Evolutionary conservation across 2,797 vertebrate genomes (phyloP), one percentile per base, ranked within the genome.

Genomic region (Zalophus californianus): DNA sequence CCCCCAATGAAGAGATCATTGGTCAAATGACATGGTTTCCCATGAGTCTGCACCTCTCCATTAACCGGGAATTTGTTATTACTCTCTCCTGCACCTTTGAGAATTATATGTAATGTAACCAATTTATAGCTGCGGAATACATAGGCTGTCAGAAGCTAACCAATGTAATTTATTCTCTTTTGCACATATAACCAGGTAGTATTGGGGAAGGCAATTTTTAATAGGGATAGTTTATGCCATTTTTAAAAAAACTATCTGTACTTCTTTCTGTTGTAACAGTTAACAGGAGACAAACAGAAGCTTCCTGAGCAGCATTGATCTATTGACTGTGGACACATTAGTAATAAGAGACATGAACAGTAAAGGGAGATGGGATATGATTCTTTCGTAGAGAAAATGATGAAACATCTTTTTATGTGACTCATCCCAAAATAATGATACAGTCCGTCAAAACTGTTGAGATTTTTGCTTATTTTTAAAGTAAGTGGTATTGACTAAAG

Each of bases 31-130:
- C 50, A 9, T 32, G 60, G 41, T 66, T 95, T 98, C 98, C 97
- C 97, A 44, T 48, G 94, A 96, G 96, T 94, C 62, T 96, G 13
- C 20, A 70, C 90, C 98, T 98, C 97, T 98, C 97, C 85, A n/a
- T 97, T 98, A 90, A 97, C 77, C 38, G 97, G 97, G 96, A 97
- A 97, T 98, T 97, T 94, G 70, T 88, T 78, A 98, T 54, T 95
- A 95, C 93, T 68, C 44, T 98, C 78, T 96, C 82, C 82, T 97
- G 58, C 73, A 97, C 96, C 97, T 98, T 90, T 0, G 90, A 94
- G 97, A 98, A 88, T 97, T 96, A 94, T 91, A 97, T 98, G 98
- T 98, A 98, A 98, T 66, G 35, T 52, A 80, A 83, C 54, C 66
- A 92, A 82, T 72, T 82, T 92, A 90, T 0, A 0, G 97, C 97